Conservation (phyloP, 1,140 invertebrate genomes). For the Probaryconus sp. region DNA sequence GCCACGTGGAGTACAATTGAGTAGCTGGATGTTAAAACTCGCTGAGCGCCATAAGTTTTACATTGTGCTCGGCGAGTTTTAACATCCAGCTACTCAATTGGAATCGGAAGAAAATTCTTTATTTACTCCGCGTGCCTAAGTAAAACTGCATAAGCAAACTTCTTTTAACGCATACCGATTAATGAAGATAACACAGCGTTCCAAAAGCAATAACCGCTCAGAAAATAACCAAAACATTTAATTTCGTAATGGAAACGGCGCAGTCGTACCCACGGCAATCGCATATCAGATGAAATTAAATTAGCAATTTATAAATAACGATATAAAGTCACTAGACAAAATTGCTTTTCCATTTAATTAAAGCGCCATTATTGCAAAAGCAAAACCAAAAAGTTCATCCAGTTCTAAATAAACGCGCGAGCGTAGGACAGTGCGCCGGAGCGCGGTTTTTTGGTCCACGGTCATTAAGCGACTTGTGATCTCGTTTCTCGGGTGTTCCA, state of each 20-base stretch:
- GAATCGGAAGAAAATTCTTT: too few species aligned
- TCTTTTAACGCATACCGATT: slow-evolving; percentile 5
- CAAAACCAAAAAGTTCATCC: slow-evolving; percentile 11
- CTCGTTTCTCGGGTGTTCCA: slow-evolving; percentile 45
- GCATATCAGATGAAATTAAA: slow-evolving; percentile 12
- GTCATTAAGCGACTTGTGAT: slow-evolving; percentile 34
- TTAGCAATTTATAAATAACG: slow-evolving; percentile 15
- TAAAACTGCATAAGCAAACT: too few species aligned
- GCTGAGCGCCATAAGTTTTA: too few species aligned
- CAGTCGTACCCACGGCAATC: too few species aligned
- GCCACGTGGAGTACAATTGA: too few species aligned
- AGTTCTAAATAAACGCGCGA: too few species aligned
- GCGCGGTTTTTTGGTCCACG: slow-evolving; percentile 2
- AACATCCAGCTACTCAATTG: too few species aligned
- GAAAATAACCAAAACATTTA: too few species aligned
- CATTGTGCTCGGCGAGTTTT: too few species aligned
- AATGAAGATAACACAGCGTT: slow-evolving; percentile 20
- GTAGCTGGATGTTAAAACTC: too few species aligned
- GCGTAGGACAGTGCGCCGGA: slow-evolving; percentile 3
- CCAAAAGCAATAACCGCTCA: too few species aligned
- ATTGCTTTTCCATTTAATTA: slow-evolving; percentile 35
- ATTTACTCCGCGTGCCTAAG: neutral
- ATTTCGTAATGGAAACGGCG: too few species aligned
- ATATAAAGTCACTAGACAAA: slow-evolving; percentile 2
- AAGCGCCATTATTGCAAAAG: slow-evolving; percentile 8